Conservation (phyloP, 23 tunicate species). For the Trididemnum clinides region DNA sequence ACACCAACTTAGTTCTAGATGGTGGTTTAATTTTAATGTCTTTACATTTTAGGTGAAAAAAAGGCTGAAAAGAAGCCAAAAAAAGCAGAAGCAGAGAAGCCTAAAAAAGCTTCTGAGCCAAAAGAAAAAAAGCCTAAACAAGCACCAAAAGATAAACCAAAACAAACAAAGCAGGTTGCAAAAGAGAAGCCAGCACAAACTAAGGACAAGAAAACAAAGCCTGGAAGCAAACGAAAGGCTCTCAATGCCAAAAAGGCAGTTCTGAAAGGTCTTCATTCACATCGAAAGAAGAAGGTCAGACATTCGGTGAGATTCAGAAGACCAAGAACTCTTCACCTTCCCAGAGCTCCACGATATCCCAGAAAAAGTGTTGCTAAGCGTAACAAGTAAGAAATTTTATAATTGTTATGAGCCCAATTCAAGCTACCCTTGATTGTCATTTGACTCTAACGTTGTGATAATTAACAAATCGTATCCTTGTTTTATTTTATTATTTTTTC, state of each 20-base stretch:
- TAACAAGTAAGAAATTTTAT: slow-evolving; percentile 49
- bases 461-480: too few relatives aligned
- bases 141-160: neutral
- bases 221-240: slow-evolving; percentile 61
- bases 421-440: too few relatives aligned
- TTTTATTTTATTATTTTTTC: too few relatives aligned
- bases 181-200: neutral
- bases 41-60: too few relatives aligned
- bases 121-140: neutral
- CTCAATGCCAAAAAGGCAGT: slow-evolving; percentile 97
- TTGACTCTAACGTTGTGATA: too few relatives aligned
- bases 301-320: slow-evolving; percentile 77
- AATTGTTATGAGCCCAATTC: neutral
- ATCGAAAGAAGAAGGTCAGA: slow-evolving; percentile 86
- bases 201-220: neutral
- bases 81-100: neutral
- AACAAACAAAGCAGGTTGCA: neutral
- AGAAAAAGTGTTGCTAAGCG: slow-evolving; percentile 72
- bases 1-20: too few relatives aligned
- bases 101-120: neutral
- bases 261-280: slow-evolving; percentile 89
- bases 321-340: slow-evolving; percentile 77
- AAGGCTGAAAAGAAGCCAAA: slow-evolving; percentile 3
- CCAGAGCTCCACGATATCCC: slow-evolving; percentile 89
- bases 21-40: too few relatives aligned